A percentile compares a stretch with the other conserved stretches of the same genome.
phyloP scores from a whole-genome alignment of 2,888 invertebrate genomes.

The Chalcosyrphus nemorum region DNA sequence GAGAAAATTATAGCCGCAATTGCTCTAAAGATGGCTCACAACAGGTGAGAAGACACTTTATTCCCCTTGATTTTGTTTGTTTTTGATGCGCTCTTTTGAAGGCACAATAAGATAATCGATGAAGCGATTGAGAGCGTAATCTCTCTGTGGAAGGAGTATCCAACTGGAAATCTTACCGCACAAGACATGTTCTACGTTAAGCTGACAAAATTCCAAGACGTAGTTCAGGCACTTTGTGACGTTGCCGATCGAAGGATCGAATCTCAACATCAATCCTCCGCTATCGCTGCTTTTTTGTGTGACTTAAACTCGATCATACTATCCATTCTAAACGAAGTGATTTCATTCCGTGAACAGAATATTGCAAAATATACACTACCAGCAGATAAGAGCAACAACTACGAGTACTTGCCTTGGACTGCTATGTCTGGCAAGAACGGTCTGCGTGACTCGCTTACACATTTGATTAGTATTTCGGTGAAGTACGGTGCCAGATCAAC shows the following conservation, averaged over 20 bases:
- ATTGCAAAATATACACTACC: constrained; percentile 83
- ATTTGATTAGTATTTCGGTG: constrained; percentile 80
- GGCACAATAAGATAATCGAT: constrained; percentile 82
- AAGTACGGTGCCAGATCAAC: constrained; percentile 81
- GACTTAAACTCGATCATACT: constrained; percentile 85
- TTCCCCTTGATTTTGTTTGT: no score
- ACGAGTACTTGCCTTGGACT: constrained; percentile 90
- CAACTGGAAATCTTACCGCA: constrained; percentile 84
- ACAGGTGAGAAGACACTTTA: constrained; percentile 74
- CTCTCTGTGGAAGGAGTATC: constrained; percentile 81
- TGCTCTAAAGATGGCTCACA: constrained; percentile 86
- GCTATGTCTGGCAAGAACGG: constrained; percentile 84
- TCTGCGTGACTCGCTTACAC: constrained; percentile 82
- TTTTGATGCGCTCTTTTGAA: constrained; percentile 59
- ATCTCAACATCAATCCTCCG: constrained; percentile 84
- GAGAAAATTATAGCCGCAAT: constrained; percentile 91
- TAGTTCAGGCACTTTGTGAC: constrained; percentile 85
- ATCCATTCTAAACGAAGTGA: constrained; percentile 86
- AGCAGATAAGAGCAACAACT: constrained; percentile 77
- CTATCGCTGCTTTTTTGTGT: constrained; percentile 83
- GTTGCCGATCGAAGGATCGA: constrained; percentile 85
- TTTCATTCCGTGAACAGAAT: constrained; percentile 85
- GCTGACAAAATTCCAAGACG: constrained; percentile 86
- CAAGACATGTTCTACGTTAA: constrained; percentile 90
- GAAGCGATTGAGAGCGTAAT: constrained; percentile 84